Evolutionary conservation across 2,888 invertebrate species (phyloP), one percentile per base, ranked within the genome.

Genomic region (Chamaedrilus cognettii): DNA sequence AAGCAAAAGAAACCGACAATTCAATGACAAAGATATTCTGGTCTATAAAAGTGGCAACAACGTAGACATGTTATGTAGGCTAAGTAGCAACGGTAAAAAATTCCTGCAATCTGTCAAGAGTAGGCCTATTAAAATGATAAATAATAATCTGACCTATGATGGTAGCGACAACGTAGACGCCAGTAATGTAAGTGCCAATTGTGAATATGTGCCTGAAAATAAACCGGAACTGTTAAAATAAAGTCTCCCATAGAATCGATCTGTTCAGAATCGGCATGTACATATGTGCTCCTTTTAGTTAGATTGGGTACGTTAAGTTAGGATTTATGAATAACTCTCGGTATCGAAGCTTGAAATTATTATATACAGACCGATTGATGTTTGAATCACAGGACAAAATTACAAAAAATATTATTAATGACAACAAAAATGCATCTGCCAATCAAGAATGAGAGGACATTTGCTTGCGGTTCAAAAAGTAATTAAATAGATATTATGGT

Each of bases 131-230:
- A 52, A 52, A 52, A 19, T 19, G 11, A 23, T 19, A 11, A 52
- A 26, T 7, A 19, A 26, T 7, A 52, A 19, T 52, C 55, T 19
- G 28, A 52, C 55, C 55, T 52, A 52, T 52, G 55, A 52, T 52
- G 19, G 55, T 26, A 7, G 55, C 55, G 23, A 52, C 55, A 52
- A 52, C 55, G 55, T 52, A 52, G 55, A 52, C 55, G 28, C 55
- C 55, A 26, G 55, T 52, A 52, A 52, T 52, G 55, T 52, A 52
- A 19, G 55, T 52, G 23, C 55, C 55, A 26, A 52, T 52, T 52
- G 55, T 52, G 55, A 52, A 52, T 52, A 52, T 23, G 26, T 52
- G 55, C 55, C 55, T 52, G 55, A 5, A 52, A 52, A 52, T 19
- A 42, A 7, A 42, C 19, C 42, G 42, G 19, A 42, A 42, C 7